Percentiles rank a stretch among this genome's conserved stretches.
Evolutionary conservation across 2,888 invertebrate genomes (phyloP).

Genomic region (Acleris holmiana): DNA sequence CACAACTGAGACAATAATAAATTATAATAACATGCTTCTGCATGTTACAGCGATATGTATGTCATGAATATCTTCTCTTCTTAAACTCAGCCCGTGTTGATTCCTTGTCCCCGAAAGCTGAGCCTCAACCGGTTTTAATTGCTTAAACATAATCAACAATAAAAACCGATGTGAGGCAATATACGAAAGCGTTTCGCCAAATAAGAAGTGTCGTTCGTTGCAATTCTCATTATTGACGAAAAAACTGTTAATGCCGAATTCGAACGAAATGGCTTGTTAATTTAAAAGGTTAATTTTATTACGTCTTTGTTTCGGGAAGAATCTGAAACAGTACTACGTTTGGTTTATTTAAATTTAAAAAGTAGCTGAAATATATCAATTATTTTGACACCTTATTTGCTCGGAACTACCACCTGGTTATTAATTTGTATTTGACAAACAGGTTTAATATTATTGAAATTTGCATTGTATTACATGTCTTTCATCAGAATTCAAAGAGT

Average conservation of each 20-base stretch:
- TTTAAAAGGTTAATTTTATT: constrained; percentile 10
- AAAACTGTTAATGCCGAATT: background rate
- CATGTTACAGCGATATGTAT: constrained; percentile 59
- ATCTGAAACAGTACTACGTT: no score
- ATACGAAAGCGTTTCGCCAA: constrained; percentile 44
- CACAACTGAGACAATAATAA: constrained; percentile 59
- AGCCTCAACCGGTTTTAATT: constrained; percentile 38
- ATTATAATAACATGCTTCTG: constrained; percentile 61
- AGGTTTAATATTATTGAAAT: constrained; percentile 54
- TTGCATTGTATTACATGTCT: constrained; percentile 62
- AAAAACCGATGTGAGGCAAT: constrained; percentile 48
- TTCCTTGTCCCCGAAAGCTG: constrained; percentile 11
- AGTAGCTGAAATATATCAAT: no score
- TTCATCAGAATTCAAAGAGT: constrained; percentile 66
- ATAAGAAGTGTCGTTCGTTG: constrained; percentile 47
- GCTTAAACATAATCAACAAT: constrained; percentile 54
- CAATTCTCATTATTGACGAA: constrained; percentile 9
- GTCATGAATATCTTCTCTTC: constrained; percentile 55
- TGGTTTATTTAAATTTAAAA: no score
- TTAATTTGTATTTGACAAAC: constrained; percentile 14
- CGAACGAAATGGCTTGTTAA: background rate
- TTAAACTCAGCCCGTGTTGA: background rate
- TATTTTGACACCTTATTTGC: background rate
- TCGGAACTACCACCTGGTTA: constrained; percentile 7
- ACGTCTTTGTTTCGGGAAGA: background rate